A percentile compares a stretch with the other conserved stretches of the same genome.
Evolutionary conservation across 2,113 vertebrate species (phyloP).

Genomic region (Myrmophylax atrothorax): DNA sequence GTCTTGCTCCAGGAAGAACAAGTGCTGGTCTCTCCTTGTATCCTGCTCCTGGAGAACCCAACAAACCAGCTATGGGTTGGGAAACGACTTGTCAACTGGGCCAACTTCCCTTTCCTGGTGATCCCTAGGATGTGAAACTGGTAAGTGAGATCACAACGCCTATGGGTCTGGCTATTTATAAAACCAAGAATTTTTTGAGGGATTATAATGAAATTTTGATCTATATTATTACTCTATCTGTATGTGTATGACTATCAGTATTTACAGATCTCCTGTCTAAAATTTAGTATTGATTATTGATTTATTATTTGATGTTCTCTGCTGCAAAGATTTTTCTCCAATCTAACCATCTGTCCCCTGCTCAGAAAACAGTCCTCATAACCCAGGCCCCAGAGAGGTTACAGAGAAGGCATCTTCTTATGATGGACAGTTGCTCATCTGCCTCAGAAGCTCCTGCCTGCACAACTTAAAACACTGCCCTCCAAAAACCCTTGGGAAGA

Average conservation of each 20-base stretch:
- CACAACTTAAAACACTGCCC: background rate
- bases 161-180: background rate
- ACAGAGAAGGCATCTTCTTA: background rate
- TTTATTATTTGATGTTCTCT: background rate
- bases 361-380: background rate
- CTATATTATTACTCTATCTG: background rate
- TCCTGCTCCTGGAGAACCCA: background rate
- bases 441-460: background rate
- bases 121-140: background rate
- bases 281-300: background rate
- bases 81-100: background rate
- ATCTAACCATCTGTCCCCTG: background rate
- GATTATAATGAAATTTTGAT: background rate
- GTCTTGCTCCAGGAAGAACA: background rate
- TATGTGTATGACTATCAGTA: background rate
- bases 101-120: background rate
- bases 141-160: background rate
- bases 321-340: background rate
- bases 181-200: background rate
- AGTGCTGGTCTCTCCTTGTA: fast-evolving
- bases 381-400: background rate
- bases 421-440: background rate
- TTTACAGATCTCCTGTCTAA: background rate
- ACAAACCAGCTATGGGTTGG: background rate
- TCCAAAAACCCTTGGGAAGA: background rate